phyloP scores from a whole-genome alignment of 2,113 vertebrate genomes.

The Lepus europaeus region DNA sequence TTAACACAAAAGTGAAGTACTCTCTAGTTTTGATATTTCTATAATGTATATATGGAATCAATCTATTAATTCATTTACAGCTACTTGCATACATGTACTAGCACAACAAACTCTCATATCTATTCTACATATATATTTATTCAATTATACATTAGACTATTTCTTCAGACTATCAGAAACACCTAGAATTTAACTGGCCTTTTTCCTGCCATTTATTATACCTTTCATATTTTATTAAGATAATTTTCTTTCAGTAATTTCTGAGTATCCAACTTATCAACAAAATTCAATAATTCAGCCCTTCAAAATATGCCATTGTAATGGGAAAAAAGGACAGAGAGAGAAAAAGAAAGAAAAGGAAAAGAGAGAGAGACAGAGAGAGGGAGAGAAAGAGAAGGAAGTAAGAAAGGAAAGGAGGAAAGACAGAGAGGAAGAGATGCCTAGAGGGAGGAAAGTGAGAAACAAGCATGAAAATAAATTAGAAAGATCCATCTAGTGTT shows the following conservation, averaged over 20 bases:
- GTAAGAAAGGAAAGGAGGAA: no score
- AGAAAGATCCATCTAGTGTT: not conserved
- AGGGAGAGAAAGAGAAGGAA: not conserved
- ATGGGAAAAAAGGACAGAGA: not conserved
- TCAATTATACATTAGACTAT: not conserved
- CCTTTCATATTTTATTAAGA: not conserved
- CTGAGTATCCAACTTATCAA: not conserved
- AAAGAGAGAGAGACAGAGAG: not conserved
- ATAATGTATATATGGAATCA: not conserved
- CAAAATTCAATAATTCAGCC: not conserved
- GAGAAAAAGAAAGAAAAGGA: not conserved
- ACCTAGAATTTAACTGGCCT: not conserved
- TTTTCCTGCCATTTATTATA: not conserved
- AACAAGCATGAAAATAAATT: not conserved
- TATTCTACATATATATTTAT: not conserved
- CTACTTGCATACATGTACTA: not conserved
- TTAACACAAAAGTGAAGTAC: constrained; percentile 10
- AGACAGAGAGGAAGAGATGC: fast-evolving
- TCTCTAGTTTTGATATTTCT: not conserved
- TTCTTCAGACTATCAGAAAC: not conserved
- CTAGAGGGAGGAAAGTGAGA: not conserved
- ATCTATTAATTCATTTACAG: not conserved
- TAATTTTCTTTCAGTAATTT: not conserved
- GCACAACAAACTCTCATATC: not conserved
- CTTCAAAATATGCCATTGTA: not conserved